Conservation (phyloP, 2,888 invertebrate genomes). For the Plemyria rubiginata region DNA sequence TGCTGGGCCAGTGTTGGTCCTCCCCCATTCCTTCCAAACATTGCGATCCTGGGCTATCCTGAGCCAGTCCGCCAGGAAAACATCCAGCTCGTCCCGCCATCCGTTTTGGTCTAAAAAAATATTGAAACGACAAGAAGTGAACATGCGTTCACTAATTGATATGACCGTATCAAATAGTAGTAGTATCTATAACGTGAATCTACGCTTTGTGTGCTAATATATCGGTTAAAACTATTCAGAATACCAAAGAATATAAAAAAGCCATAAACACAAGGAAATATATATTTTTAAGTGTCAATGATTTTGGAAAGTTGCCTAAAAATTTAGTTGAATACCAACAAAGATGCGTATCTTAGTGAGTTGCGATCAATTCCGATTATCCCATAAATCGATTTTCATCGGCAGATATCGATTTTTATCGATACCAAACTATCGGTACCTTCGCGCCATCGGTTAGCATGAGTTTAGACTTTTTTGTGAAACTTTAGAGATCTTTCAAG, state of each 20-base stretch:
- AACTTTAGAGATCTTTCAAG: no score
- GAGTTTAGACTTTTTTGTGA: neutral
- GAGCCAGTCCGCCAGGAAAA: no score
- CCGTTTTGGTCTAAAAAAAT: no score
- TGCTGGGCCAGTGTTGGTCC: no score
- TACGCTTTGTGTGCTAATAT: neutral
- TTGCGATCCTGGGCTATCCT: no score
- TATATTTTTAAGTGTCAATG: constrained; percentile 3
- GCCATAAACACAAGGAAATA: neutral
- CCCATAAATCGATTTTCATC: constrained; percentile 29
- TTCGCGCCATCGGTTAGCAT: constrained; percentile 39
- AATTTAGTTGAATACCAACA: constrained; percentile 11
- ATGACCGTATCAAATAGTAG: no score
- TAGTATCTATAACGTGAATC: neutral
- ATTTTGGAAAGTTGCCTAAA: constrained; percentile 16
- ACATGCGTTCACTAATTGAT: no score
- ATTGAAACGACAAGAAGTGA: no score
- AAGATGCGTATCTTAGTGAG: constrained; percentile 25
- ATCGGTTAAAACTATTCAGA: neutral
- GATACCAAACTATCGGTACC: constrained; percentile 34
- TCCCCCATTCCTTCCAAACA: no score
- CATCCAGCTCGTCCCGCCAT: no score
- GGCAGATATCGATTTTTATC: constrained; percentile 39
- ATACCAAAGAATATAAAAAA: neutral
- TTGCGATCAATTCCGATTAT: constrained; percentile 22